Conservation (phyloP, 2,113 vertebrate species). For the Charadrius vociferus region DNA sequence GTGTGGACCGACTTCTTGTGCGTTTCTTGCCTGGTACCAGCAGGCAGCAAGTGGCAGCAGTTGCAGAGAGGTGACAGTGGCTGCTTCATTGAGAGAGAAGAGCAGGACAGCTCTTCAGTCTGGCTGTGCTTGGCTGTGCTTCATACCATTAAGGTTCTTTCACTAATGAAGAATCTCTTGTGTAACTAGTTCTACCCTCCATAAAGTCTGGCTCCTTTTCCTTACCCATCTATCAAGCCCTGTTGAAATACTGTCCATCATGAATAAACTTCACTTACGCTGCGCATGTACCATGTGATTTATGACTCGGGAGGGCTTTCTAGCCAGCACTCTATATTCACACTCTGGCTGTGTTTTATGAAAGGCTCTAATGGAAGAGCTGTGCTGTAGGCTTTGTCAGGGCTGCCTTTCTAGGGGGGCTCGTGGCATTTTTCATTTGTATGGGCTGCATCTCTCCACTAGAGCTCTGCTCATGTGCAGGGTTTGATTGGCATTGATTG, state of each 20-base stretch:
- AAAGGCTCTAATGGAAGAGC: slow-evolving; percentile 65
- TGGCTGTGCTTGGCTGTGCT: neutral
- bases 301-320: slow-evolving; percentile 52
- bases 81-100: neutral
- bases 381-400: slow-evolving; percentile 50
- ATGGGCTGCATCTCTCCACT: slow-evolving; percentile 58
- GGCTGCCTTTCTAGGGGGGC: slow-evolving; percentile 44
- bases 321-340: slow-evolving; percentile 52
- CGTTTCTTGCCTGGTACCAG: neutral
- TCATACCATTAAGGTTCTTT: slow-evolving; percentile 35
- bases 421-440: slow-evolving; percentile 59
- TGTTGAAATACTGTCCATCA: slow-evolving; percentile 65
- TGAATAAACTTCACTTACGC: slow-evolving; percentile 66
- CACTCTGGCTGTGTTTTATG: slow-evolving; percentile 64
- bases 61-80: neutral
- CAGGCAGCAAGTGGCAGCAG: neutral
- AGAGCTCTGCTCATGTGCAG: slow-evolving; percentile 57
- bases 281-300: slow-evolving; percentile 63
- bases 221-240: slow-evolving; percentile 44
- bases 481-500: slow-evolving; percentile 69
- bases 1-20: neutral
- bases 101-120: slow-evolving; percentile 5
- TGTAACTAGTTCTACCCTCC: slow-evolving; percentile 34
- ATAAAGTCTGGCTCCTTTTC: slow-evolving; percentile 45
- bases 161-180: slow-evolving; percentile 57